These are phyloP conservation scores for Pteronura brasiliensis DNA, from an alignment of 2,113 vertebrate genomes.

Conservation along the genomic window DNA sequence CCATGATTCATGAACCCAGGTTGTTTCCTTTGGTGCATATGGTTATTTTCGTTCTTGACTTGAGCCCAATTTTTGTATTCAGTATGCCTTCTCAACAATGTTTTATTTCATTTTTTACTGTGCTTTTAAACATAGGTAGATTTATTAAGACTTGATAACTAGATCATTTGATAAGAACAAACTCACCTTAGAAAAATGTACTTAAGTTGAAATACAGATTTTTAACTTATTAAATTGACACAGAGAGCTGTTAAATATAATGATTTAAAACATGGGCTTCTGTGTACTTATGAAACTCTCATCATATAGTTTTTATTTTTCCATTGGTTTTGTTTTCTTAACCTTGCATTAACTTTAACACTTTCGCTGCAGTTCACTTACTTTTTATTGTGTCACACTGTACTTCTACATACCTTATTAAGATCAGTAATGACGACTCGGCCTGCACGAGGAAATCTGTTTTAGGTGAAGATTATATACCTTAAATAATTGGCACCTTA, in stretches of 20 bases:
- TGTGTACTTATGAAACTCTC: neutral
- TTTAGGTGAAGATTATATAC: neutral
- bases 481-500: neutral
- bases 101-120: neutral
- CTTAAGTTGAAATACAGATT: neutral
- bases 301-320: neutral
- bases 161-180: neutral
- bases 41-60: neutral
- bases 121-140: neutral
- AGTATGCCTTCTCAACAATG: neutral
- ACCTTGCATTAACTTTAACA: neutral
- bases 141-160: neutral
- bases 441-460: neutral
- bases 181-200: neutral
- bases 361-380: neutral
- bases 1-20: neutral
- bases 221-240: neutral
- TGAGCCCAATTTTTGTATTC: neutral
- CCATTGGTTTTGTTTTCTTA: neutral
- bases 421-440: neutral
- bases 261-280: neutral
- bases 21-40: neutral
- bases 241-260: neutral
- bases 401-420: neutral
- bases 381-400: neutral